phyloP scores from a whole-genome alignment of 2,888 invertebrate species.

The Acleris sparsana region DNA sequence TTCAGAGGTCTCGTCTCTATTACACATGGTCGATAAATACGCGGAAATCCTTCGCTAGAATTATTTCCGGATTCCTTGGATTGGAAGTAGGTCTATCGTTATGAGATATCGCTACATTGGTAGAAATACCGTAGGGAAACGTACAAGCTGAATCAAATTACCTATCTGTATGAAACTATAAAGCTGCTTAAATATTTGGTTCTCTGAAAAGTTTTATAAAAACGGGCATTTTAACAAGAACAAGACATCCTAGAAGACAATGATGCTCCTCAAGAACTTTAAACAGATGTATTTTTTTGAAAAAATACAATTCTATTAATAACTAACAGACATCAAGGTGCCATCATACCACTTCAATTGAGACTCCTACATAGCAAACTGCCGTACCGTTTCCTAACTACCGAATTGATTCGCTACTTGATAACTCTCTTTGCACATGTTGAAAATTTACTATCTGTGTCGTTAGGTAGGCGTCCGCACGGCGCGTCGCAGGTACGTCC shows the following conservation, averaged over 20 bases:
- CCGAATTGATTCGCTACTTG: slow-evolving; percentile 40
- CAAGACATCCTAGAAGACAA: too few relatives aligned
- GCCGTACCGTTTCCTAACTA: slow-evolving; percentile 21
- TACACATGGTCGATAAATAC: slow-evolving; percentile 68
- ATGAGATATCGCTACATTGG: slow-evolving; percentile 8
- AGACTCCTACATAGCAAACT: background rate
- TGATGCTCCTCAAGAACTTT: too few relatives aligned
- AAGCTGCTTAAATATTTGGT: too few relatives aligned
- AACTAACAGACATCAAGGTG: too few relatives aligned
- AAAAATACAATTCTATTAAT: too few relatives aligned
- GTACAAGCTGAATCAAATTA: background rate
- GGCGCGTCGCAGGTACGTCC: slow-evolving; percentile 81
- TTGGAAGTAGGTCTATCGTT: slow-evolving; percentile 35
- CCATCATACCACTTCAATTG: background rate
- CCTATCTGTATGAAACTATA: background rate
- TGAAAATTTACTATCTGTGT: slow-evolving; percentile 68
- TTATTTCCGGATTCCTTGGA: slow-evolving; percentile 64
- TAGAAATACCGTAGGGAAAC: slow-evolving; percentile 4
- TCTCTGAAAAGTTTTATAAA: too few relatives aligned
- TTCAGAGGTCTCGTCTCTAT: slow-evolving; percentile 53
- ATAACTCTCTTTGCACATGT: slow-evolving; percentile 61
- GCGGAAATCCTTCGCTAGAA: slow-evolving; percentile 72
- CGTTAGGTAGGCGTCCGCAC: slow-evolving; percentile 81
- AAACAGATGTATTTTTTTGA: too few relatives aligned
- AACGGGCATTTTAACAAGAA: too few relatives aligned